Percentiles rank a stretch among this genome's conserved stretches.
phyloP scores from a whole-genome alignment of 2,113 vertebrate species.

The Podiceps cristatus region DNA sequence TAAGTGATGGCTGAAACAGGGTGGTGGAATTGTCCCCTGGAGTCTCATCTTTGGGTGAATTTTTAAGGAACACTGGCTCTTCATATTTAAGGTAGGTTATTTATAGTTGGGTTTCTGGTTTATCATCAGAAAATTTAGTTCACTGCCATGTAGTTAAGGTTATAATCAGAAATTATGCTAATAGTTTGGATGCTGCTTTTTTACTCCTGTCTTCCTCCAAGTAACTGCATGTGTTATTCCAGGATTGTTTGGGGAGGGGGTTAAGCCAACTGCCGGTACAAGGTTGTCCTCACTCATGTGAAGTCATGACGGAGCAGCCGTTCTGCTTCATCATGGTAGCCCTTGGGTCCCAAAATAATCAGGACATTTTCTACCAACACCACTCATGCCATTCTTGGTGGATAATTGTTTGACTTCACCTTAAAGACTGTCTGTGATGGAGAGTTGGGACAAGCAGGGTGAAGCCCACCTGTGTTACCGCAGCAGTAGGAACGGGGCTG shows the following conservation, averaged over 20 bases:
- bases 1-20: background rate
- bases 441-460: background rate
- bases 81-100: background rate
- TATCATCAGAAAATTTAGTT: background rate
- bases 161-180: background rate
- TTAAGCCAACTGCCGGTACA: background rate
- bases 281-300: background rate
- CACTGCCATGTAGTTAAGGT: background rate
- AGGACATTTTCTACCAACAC: background rate
- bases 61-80: background rate
- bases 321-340: background rate
- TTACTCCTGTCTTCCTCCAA: background rate
- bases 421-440: background rate
- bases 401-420: background rate
- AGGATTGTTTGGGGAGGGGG: background rate
- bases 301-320: background rate
- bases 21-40: background rate
- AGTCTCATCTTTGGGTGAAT: background rate
- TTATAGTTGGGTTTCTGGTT: background rate
- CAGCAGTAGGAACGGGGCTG: background rate
- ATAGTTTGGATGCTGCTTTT: background rate
- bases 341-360: background rate
- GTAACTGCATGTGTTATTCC: background rate
- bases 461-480: background rate
- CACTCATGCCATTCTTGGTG: background rate